Evolutionary conservation across 2,113 vertebrate species (phyloP), one percentile per base, ranked within the genome.

Genomic region (Pseudorasbora parva): DNA sequence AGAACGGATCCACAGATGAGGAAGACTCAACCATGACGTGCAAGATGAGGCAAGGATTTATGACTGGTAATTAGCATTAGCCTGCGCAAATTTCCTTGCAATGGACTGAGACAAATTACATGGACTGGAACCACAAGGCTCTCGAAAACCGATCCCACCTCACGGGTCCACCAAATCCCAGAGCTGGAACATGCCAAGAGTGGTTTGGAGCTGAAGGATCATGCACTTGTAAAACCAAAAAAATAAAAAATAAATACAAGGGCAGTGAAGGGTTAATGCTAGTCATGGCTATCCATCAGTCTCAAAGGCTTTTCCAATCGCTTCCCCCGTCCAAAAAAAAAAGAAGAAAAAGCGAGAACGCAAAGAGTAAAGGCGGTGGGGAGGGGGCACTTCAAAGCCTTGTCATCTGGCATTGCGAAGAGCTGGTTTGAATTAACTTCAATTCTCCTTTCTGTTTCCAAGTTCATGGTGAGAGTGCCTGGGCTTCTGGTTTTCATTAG

Each of bases 401-500:
- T 89, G 87, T 94, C 93, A 94, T 95, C 93, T 95, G 95, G 95
- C 88, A 84, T 89, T 84, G 51, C 81, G 89, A 90, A 94, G 89
- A 92, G 89, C 95, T 97, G 97, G 94, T 96, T 97, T 96, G 94
- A 96, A 97, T 98, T 97, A 98, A 94, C 90, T 90, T 93, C 91
- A 94, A 93, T 93, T 93, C 94, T 94, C 93, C 95, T 93, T 89
- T 92, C 86, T 90, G 93, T 94, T 95, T 95, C 94, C 91, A 92
- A 94, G 95, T 95, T 96, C 90, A 94, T 89, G 94, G 96, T 93
- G 94, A 95, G 94, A 95, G 94, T 94, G 92, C 92, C 27, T 82
- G 89, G 74, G 91, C 95, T 94, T 96, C 96, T 98, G 97, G 95
- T 95, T 95, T 96, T 96, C 95, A 97, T 97, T 97, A 97, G 86